Evolutionary conservation across 1,140 invertebrate species (phyloP), one percentile per base, ranked within the genome.

Genomic region (Bathynomus jamesi): DNA sequence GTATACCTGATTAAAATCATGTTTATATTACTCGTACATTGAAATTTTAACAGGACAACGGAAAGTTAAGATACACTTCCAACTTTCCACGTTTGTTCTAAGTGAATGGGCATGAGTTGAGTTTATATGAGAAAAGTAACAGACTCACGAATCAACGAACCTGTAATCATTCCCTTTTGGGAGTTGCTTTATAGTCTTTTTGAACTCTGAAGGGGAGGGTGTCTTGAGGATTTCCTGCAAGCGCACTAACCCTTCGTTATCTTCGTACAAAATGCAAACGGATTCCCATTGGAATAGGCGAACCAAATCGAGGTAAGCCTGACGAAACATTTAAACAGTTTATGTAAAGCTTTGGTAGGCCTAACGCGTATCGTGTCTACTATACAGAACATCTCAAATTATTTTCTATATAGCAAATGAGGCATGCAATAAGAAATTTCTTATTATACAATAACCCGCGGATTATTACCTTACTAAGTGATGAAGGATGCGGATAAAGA

Each of bases 401-500:
- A n/a, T n/a, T n/a, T n/a, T n/a, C n/a, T n/a, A n/a, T n/a, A n/a
- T n/a, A n/a, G n/a, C n/a, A n/a, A n/a, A n/a, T n/a, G n/a, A n/a
- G n/a, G n/a, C n/a, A n/a, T n/a, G n/a, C n/a, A n/a, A n/a, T n/a
- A n/a, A n/a, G n/a, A n/a, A n/a, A n/a, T n/a, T n/a, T n/a, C n/a
- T n/a, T n/a, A n/a, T n/a, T n/a, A n/a, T n/a, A n/a, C n/a, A n/a
- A n/a, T n/a, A n/a, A n/a, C n/a, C n/a, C n/a, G 46, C 21, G 46
- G 21, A 69, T 30, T 21, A 25, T 27, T 61, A 72, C 71, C 67
- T 69, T 72, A n/a, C 82, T 80, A 7, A 85, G 73, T 1, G 80
- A 74, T 28, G 80, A 72, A 40, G 83, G 81, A 75, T 83, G 79
- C 0, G 94, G 94, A 84, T 91, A 91, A 28, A 97, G 80, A 84